A percentile compares a stretch with the other conserved stretches of the same genome.
Evolutionary conservation across 1,140 invertebrate species (phyloP).

Genomic region (Drosophila kanapiae): DNA sequence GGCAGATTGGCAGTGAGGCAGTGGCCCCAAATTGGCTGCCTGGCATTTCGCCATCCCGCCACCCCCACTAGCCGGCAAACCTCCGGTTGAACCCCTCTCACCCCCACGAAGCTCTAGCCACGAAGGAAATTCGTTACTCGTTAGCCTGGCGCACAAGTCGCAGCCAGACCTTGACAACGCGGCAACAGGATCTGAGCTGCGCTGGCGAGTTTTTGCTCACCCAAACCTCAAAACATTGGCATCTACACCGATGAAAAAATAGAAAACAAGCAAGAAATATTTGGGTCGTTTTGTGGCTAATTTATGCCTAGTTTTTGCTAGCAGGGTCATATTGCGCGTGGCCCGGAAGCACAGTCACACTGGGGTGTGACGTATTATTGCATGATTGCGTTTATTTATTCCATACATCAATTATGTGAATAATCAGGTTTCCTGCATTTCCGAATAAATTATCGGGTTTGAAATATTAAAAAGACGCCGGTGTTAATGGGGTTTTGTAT

Average conservation of each 20-base stretch:
- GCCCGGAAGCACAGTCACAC: neutral
- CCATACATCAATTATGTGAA: neutral
- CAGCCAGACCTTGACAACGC: conserved; percentile 49
- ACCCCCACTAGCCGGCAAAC: neutral
- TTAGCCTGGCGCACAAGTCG: conserved; percentile 38
- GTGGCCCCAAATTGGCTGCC: conserved; percentile 41
- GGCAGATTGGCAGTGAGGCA: conserved; percentile 22
- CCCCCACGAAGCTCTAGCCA: conserved; percentile 12
- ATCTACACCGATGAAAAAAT: conserved; percentile 4
- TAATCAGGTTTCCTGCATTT: neutral
- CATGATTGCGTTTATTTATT: neutral
- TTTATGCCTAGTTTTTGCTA: neutral
- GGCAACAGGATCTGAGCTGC: conserved; percentile 49
- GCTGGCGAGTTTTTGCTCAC: conserved; percentile 5
- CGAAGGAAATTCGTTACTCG: conserved; percentile 48
- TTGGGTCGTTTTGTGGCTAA: neutral
- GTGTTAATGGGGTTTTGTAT: too few relatives aligned
- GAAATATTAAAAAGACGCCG: neutral
- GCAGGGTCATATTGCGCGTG: neutral
- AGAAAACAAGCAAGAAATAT: neutral
- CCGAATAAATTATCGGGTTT: neutral
- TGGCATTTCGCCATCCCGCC: conserved; percentile 3
- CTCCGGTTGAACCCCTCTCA: conserved; percentile 6
- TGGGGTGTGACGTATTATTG: neutral
- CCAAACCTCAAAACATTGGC: conserved; percentile 1